Evolutionary conservation across 2,113 vertebrate species (phyloP).

Genomic region (Amia ocellicauda): DNA sequence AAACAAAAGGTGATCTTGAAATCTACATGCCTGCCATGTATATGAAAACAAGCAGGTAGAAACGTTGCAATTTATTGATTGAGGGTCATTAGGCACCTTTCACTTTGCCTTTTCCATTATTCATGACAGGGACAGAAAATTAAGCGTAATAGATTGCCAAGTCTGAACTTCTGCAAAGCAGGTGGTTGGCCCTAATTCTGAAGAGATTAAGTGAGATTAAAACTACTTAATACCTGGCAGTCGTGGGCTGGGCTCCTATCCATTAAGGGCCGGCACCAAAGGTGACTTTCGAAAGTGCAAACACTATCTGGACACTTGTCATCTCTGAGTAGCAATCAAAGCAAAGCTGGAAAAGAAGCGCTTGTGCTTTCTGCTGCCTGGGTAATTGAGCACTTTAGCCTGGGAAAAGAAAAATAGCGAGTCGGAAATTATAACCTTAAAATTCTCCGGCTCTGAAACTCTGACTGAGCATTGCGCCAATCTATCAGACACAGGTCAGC

Average conservation of each 20-base stretch:
- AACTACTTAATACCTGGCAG: slow-evolving; percentile 65
- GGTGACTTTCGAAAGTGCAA: slow-evolving; percentile 60
- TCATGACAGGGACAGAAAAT: slow-evolving; percentile 20
- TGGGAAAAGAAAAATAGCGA: not conserved
- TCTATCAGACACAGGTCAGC: too few relatives aligned
- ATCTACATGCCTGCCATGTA: too few relatives aligned
- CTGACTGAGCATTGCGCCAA: not conserved
- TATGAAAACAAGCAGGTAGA: too few relatives aligned
- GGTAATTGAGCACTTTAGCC: slow-evolving; percentile 3
- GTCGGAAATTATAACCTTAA: slow-evolving; percentile 3
- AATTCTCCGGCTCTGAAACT: not conserved
- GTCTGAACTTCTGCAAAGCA: slow-evolving; percentile 53
- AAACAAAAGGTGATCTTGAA: too few relatives aligned
- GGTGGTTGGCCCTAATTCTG: slow-evolving; percentile 53
- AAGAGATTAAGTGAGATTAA: slow-evolving; percentile 70
- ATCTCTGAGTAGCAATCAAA: slow-evolving; percentile 23
- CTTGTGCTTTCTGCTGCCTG: not conserved
- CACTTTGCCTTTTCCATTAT: too few relatives aligned
- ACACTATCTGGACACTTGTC: slow-evolving; percentile 37
- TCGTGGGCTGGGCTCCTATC: slow-evolving; percentile 54
- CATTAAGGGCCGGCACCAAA: slow-evolving; percentile 55
- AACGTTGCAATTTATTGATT: too few relatives aligned
- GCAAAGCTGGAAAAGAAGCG: not conserved
- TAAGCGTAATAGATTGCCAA: slow-evolving; percentile 43
- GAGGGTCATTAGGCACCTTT: too few relatives aligned